Evolutionary conservation across 1,140 invertebrate genomes (phyloP).

Genomic region (Drosophila mauritiana): DNA sequence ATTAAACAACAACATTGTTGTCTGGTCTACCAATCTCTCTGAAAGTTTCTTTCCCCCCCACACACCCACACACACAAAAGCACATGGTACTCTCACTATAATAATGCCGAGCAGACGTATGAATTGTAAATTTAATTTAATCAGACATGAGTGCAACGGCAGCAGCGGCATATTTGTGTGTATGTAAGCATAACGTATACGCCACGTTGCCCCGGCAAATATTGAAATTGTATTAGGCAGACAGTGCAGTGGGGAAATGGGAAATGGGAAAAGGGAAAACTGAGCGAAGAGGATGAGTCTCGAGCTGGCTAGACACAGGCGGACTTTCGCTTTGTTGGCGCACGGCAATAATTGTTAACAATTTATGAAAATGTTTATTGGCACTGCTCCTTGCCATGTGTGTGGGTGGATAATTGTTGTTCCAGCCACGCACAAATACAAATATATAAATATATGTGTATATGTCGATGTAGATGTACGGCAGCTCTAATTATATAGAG

Average conservation of each 20-base stretch:
- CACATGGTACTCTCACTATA: constrained; percentile 8
- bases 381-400: constrained; percentile 35
- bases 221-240: constrained; percentile 58
- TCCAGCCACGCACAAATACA: constrained; percentile 31
- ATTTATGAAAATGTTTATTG: constrained; percentile 79
- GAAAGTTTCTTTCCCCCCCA: constrained; percentile 18
- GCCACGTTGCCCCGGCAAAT: constrained; percentile 56
- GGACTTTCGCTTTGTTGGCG: constrained; percentile 54
- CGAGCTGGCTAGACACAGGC: constrained; percentile 38
- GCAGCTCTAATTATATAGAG: constrained; percentile 65
- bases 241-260: constrained; percentile 7
- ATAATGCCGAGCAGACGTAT: constrained; percentile 53
- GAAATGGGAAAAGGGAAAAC: constrained; percentile 2
- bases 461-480: background rate
- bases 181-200: constrained; percentile 57
- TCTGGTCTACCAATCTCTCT: constrained; percentile 19
- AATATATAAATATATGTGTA: background rate
- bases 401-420: constrained; percentile 54
- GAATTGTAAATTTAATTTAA: constrained; percentile 82
- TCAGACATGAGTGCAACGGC: constrained; percentile 69
- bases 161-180: constrained; percentile 42
- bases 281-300: constrained; percentile 18
- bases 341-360: constrained; percentile 72
- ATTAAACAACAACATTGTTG: constrained; percentile 47
- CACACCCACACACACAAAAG: constrained; percentile 2